phyloP scores from a whole-genome alignment of 2,797 vertebrate species.

The Lophotriccus pileatus region DNA sequence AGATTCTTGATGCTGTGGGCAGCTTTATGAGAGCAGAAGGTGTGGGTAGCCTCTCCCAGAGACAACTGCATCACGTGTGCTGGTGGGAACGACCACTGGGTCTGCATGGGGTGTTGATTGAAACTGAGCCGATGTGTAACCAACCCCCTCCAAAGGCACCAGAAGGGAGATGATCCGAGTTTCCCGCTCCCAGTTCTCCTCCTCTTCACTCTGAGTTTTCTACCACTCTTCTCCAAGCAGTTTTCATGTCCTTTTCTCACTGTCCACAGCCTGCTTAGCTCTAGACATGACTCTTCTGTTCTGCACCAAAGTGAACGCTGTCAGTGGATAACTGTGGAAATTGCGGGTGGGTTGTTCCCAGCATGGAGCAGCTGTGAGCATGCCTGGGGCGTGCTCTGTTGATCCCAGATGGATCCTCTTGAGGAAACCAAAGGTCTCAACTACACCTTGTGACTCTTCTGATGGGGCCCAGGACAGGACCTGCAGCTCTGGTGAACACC shows the following conservation, averaged over 20 bases:
- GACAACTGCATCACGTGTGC: neutral
- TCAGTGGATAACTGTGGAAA: neutral
- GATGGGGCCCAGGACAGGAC: neutral
- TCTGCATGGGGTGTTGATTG: neutral
- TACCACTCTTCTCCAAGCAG: neutral
- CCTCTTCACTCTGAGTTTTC: neutral
- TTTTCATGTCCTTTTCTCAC: neutral
- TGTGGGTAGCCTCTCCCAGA: neutral
- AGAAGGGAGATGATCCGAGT: accelerated
- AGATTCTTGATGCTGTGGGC: constrained; percentile 18
- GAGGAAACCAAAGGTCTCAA: neutral
- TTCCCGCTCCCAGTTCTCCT: neutral
- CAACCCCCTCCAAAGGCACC: neutral
- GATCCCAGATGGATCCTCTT: neutral
- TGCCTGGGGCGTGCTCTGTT: accelerated
- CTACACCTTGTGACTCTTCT: neutral
- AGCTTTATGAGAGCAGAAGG: neutral
- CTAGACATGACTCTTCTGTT: neutral
- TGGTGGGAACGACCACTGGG: neutral
- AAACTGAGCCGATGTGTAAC: neutral
- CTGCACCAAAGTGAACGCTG: neutral
- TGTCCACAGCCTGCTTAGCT: neutral
- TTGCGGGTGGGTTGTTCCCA: accelerated
- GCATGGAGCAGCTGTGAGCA: neutral
- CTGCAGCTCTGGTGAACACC: neutral